Base-by-base conservation (phyloP, 1,140 invertebrate genomes). In the Lepidotrigona ventralis region DNA sequence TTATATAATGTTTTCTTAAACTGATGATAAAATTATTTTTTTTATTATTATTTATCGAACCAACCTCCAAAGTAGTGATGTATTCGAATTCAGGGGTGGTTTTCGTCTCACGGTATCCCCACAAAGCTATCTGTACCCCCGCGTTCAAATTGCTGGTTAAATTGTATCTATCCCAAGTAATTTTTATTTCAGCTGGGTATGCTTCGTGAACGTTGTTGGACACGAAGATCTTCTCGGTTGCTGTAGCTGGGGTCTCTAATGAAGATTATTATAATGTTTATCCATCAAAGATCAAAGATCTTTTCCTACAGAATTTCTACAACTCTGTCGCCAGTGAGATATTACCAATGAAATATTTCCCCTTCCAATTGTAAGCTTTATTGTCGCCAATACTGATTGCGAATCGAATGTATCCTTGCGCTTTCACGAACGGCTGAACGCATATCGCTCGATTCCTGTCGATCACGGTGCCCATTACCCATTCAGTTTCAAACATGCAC, bases 401-500 rank as follows among this genome's bases (percentile, higher is more conserved):
- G 85, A 99, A 97, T 64, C 97, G 96, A 14, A 99, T 96, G 90
- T 98, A 99, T 9, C 98, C 98, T 90, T 99, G 97, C 33, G 97
- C 98, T 93, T 96, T 96, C n/a, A 99, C 95, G 79, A 96, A 96
- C 0, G 98, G 98, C 90, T 98, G 98, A 1, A 99, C 95, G 89
- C 98, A 99, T 81, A 98, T 96, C 1, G 98, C 98, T 77, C 97
- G 95, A 93, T 99, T 99, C 2, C 90, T 95, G 90, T 97, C 96
- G 8, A 98, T 95, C 46, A 97, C 96, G 21, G 95, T 96, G 23
- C 97, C 97, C 11, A 95, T 91, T 8, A 98, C 97, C 80, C 96
- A 95, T 88, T 97, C 96, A 0, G 95, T 96, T 88, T 98, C 97
- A 89, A 98, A 98, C 83, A 96, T 96, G 90, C 98, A 98, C 60